These are phyloP conservation scores for Phalera bucephala DNA, from an alignment of 2,888 invertebrate genomes.

Conservation along the genomic window DNA sequence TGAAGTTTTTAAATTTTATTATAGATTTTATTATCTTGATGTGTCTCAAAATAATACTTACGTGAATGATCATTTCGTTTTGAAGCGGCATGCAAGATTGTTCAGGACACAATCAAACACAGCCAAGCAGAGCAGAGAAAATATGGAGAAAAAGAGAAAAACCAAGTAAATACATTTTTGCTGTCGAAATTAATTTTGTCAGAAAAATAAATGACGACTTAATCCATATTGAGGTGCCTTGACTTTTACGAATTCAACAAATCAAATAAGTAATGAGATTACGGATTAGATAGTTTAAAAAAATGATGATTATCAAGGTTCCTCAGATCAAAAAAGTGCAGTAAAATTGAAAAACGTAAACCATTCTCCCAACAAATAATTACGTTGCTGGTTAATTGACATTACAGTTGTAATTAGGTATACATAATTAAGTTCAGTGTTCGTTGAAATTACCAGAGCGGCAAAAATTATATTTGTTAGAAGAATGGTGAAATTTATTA, in stretches of 20 bases:
- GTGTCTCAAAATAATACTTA: conserved; percentile 87
- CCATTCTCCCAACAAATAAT: conserved; percentile 51
- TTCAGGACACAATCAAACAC: conserved; percentile 92
- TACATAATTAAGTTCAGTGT: too few species aligned
- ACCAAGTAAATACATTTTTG: conserved; percentile 87
- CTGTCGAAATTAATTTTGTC: conserved; percentile 77
- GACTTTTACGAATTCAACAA: conserved; percentile 45
- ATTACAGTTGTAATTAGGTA: too few species aligned
- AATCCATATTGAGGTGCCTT: conserved; percentile 76
- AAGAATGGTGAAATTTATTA: conserved; percentile 54
- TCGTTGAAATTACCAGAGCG: too few species aligned
- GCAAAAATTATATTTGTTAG: conserved; percentile 54
- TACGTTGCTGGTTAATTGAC: not conserved
- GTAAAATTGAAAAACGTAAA: conserved; percentile 71
- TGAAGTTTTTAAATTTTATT: conserved; percentile 15
- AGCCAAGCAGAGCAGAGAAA: conserved; percentile 93
- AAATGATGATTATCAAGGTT: conserved; percentile 58
- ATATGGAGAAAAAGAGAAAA: conserved; percentile 90
- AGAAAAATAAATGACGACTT: conserved; percentile 79
- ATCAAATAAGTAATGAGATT: conserved; percentile 17
- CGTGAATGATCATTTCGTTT: conserved; percentile 88
- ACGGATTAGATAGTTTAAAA: conserved; percentile 22
- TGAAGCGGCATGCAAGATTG: conserved; percentile 90
- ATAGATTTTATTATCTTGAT: conserved; percentile 51
- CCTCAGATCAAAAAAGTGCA: conserved; percentile 77